Evolutionary conservation across 2,888 invertebrate genomes (phyloP).

Genomic region (Leptarthrus brevirostris): DNA sequence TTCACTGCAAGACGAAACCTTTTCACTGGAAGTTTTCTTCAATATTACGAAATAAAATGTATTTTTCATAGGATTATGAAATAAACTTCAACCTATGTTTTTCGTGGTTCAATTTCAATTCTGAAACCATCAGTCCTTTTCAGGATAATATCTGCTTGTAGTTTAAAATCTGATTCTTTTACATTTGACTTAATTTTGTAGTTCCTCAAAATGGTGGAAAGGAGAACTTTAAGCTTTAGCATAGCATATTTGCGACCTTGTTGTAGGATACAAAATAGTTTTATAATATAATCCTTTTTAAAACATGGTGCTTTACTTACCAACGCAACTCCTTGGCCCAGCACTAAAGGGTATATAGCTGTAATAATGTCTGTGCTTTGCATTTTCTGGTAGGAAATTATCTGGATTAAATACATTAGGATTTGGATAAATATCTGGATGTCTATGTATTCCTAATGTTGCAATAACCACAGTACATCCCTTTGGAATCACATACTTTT

Average conservation of each 20-base stretch:
- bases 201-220: constrained; percentile 78
- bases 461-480: constrained; percentile 77
- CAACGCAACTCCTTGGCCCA: constrained; percentile 83
- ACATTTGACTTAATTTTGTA: constrained; percentile 74
- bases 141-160: constrained; percentile 79
- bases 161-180: constrained; percentile 74
- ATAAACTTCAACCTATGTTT: too few species aligned
- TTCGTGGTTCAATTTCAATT: constrained; percentile 75
- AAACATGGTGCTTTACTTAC: constrained; percentile 62
- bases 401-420: constrained; percentile 81
- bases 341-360: constrained; percentile 85
- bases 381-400: constrained; percentile 82
- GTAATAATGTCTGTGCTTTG: constrained; percentile 81
- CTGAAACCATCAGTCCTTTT: constrained; percentile 80
- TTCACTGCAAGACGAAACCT: too few species aligned
- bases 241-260: constrained; percentile 81
- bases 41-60: too few species aligned
- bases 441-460: constrained; percentile 77
- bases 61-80: too few species aligned
- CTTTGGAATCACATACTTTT: constrained; percentile 75
- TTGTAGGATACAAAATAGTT: background rate
- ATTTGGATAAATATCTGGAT: constrained; percentile 74
- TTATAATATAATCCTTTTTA: too few species aligned
- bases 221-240: constrained; percentile 78
- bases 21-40: too few species aligned